phyloP scores from a whole-genome alignment of 1,140 invertebrate species.

The Linepithema humile region DNA sequence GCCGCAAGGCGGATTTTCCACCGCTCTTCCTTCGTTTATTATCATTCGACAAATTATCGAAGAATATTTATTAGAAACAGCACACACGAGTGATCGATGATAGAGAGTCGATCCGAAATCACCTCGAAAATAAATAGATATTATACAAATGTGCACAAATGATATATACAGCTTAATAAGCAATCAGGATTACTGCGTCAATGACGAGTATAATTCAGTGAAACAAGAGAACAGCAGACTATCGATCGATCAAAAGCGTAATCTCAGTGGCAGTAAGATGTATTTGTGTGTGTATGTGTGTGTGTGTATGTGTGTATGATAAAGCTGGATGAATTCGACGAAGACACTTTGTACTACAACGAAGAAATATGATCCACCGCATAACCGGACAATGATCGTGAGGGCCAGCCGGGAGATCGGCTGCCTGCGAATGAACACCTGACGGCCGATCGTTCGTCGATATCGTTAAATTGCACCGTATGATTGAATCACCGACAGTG shows the following conservation, averaged over 20 bases:
- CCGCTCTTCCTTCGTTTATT: no score
- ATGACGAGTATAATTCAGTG: not conserved
- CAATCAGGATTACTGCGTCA: no score
- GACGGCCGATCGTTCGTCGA: constrained; percentile 62
- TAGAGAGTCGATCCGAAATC: constrained; percentile 11
- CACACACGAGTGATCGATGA: constrained; percentile 1
- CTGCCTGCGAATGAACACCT: constrained; percentile 72
- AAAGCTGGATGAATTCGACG: constrained; percentile 23
- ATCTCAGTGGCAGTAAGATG: not conserved
- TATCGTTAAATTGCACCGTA: constrained; percentile 10
- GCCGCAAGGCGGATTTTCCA: no score
- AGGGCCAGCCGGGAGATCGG: constrained; percentile 4
- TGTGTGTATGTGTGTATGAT: no score
- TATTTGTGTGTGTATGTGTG: no score
- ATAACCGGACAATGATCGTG: constrained; percentile 6
- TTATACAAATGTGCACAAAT: constrained; percentile 6
- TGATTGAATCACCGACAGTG: constrained; percentile 9
- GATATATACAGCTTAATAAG: not conserved
- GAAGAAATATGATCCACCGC: constrained; percentile 20
- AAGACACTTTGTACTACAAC: constrained; percentile 40
- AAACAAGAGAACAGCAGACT: constrained; percentile 3
- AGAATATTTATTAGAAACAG: not conserved
- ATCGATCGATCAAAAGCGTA: constrained; percentile 53
- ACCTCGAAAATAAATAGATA: constrained; percentile 15
- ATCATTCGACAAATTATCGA: not conserved